Percentiles rank a stretch among this genome's conserved stretches.
These are phyloP conservation scores for Struthidea cinerea DNA, from an alignment of 2,113 vertebrate genomes.

Conservation along the genomic window DNA sequence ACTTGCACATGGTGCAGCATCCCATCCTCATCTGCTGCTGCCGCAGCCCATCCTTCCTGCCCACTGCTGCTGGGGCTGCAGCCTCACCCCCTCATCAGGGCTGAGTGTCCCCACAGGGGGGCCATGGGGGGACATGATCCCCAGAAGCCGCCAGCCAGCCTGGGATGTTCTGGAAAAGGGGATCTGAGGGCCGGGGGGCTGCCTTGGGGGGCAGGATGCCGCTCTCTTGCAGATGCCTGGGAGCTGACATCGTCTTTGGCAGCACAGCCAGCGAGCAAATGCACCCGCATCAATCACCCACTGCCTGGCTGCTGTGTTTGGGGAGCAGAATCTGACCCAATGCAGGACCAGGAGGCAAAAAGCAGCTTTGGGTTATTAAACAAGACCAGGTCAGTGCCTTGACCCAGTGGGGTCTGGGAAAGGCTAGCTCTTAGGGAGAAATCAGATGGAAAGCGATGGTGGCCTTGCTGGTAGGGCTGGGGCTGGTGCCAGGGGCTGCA, in stretches of 20 bases:
- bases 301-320: neutral
- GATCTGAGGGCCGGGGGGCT: neutral
- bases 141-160: neutral
- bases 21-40: accelerated
- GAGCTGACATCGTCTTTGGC: slow-evolving; percentile 47
- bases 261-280: neutral
- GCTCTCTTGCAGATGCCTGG: neutral
- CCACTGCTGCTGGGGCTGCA: neutral
- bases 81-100: neutral
- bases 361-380: neutral
- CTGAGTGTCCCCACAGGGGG: neutral
- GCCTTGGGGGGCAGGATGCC: neutral
- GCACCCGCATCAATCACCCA: neutral
- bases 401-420: neutral
- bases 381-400: neutral
- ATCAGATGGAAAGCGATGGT: neutral
- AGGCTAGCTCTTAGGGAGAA: neutral
- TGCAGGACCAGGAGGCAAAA: neutral
- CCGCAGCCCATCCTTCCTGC: neutral
- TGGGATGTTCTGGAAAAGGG: neutral
- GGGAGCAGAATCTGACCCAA: neutral
- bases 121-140: neutral
- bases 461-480: neutral
- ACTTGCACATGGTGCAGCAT: neutral
- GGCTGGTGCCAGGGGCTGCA: neutral